Evolutionary conservation across 1,140 invertebrate species (phyloP).

Genomic region (Neodiprion fabricii): DNA sequence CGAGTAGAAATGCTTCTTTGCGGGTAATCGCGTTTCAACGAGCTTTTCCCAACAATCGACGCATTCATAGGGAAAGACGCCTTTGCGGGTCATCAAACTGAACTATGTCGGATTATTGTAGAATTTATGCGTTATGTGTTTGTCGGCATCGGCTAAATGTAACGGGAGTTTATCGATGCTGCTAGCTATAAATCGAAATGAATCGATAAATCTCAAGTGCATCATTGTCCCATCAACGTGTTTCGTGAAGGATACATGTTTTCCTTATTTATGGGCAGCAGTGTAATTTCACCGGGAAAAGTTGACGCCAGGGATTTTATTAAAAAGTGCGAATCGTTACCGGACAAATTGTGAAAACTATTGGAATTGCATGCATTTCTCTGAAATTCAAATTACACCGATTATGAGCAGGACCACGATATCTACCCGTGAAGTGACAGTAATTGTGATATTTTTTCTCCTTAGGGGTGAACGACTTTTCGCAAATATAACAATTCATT

Average conservation of each 20-base stretch:
- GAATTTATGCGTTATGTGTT: slow-evolving; percentile 24
- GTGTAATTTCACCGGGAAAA: too few relatives aligned
- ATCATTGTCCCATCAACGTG: not conserved
- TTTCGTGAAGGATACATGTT: not conserved
- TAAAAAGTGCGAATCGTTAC: too few relatives aligned
- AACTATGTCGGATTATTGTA: slow-evolving; percentile 20
- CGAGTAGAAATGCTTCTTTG: slow-evolving; percentile 45
- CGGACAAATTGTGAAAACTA: too few relatives aligned
- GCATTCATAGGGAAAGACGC: slow-evolving; percentile 48
- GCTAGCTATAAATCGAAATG: not conserved
- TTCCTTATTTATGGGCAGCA: too few relatives aligned
- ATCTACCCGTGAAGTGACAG: too few relatives aligned
- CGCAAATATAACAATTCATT: too few relatives aligned
- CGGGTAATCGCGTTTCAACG: slow-evolving; percentile 41
- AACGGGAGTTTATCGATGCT: slow-evolving; percentile 21
- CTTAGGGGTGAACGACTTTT: too few relatives aligned
- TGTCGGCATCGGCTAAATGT: slow-evolving; percentile 26
- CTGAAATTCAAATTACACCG: too few relatives aligned
- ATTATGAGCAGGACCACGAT: too few relatives aligned
- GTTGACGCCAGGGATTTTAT: too few relatives aligned
- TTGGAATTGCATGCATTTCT: too few relatives aligned
- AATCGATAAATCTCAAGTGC: not conserved
- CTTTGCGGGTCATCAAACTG: slow-evolving; percentile 28
- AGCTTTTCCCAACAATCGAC: slow-evolving; percentile 38
- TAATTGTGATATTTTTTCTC: too few relatives aligned